Evolutionary conservation across 2,113 vertebrate genomes (phyloP).

Genomic region (Leiothrix lutea): DNA sequence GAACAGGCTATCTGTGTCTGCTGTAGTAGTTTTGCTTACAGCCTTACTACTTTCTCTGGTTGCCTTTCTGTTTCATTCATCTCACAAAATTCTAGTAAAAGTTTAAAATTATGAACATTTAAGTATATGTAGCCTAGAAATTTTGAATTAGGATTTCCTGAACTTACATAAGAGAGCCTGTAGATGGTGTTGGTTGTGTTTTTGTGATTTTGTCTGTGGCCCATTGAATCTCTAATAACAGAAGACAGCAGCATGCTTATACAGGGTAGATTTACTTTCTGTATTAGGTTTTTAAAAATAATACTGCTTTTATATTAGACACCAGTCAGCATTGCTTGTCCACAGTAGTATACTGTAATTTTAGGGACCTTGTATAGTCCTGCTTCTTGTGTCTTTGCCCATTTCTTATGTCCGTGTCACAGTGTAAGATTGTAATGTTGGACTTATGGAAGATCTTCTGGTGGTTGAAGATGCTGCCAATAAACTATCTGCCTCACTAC

Average conservation of each 20-base stretch:
- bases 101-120: neutral
- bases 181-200: neutral
- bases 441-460: neutral
- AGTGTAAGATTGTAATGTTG: neutral
- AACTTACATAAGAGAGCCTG: neutral
- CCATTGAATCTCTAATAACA: neutral
- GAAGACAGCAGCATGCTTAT: neutral
- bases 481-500: neutral
- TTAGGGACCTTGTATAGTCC: neutral
- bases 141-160: neutral
- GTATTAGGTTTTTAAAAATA: neutral
- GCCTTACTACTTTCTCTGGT: neutral
- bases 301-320: neutral
- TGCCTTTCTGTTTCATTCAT: neutral
- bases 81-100: neutral
- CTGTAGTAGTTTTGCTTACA: neutral
- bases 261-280: neutral
- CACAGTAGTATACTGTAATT: neutral
- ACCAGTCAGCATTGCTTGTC: neutral
- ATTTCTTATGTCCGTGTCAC: neutral
- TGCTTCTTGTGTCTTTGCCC: neutral
- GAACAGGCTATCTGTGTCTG: neutral
- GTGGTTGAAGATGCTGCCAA: neutral
- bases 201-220: neutral
- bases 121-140: neutral